Base-by-base conservation (phyloP, 1,140 invertebrate genomes). In the Rhyacophila brunnea region DNA sequence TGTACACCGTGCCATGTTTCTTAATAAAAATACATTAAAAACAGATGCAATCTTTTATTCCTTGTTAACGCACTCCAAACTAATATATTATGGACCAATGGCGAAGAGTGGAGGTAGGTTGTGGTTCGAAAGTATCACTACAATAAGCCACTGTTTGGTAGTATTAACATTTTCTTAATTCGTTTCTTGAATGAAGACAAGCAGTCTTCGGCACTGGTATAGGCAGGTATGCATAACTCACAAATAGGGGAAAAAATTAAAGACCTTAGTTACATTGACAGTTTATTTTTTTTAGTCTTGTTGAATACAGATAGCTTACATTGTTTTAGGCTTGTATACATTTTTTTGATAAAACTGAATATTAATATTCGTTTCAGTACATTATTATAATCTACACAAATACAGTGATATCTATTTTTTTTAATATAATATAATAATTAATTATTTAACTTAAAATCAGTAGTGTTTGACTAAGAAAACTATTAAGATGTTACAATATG, bases 11-110 rank as follows among this genome's bases (percentile, higher is more conserved):
- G 59, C 59, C 59, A 61, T 61, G 60, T 62, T 62, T 62, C 54
- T 53, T 45, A 62, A 62, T 62, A 62, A 61, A 61, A 62, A 58
- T 62, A 62, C 60, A 62, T 58, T 58, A 45, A 58, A 62, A 57
- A 53, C 23, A 28, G 23, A 28, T 28, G 23, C 23, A 28, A 5
- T 28, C n/a, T n/a, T 28, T 28, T 28, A 28, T 28, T 28, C 23
- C n/a, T n/a, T n/a, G n/a, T n/a, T n/a, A n/a, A n/a, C n/a, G n/a
- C n/a, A n/a, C n/a, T n/a, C n/a, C n/a, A n/a, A n/a, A n/a, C n/a
- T n/a, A n/a, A n/a, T n/a, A n/a, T n/a, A n/a, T n/a, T n/a, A n/a
- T n/a, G n/a, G n/a, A n/a, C n/a, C n/a, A n/a, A n/a, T n/a, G n/a
- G n/a, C n/a, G n/a, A n/a, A n/a, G n/a, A n/a, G n/a, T n/a, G n/a